phyloP scores from a whole-genome alignment of 2,888 invertebrate genomes.

The Diabrotica balteata region DNA sequence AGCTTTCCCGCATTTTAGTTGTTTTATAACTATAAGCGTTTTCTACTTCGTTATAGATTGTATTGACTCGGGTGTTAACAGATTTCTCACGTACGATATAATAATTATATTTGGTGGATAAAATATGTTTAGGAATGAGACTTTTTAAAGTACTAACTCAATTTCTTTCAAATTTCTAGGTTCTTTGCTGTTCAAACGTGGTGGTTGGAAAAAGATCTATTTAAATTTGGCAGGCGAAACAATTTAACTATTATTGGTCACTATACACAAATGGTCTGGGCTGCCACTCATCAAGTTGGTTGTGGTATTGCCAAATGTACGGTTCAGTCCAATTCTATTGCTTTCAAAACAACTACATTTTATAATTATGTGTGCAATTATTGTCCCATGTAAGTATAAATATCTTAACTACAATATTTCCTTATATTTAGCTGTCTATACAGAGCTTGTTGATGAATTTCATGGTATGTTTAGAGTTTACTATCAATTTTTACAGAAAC shows the following conservation, averaged over 20 bases:
- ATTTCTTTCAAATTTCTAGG: constrained; percentile 60
- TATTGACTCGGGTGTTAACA: too few relatives aligned
- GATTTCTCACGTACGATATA: too few relatives aligned
- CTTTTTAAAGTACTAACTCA: too few relatives aligned
- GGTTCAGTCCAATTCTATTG: constrained; percentile 26
- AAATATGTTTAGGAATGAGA: too few relatives aligned
- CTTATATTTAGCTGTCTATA: too few relatives aligned
- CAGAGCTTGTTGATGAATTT: too few relatives aligned
- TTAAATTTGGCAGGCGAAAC: constrained; percentile 71
- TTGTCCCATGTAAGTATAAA: constrained; percentile 75
- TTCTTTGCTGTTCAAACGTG: constrained; percentile 80
- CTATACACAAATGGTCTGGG: constrained; percentile 87
- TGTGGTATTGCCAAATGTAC: constrained; percentile 76
- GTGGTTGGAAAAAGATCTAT: constrained; percentile 78
- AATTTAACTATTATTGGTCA: constrained; percentile 74
- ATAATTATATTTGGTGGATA: too few relatives aligned
- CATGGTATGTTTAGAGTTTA: background rate
- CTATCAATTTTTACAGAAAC: too few relatives aligned
- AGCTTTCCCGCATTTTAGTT: too few relatives aligned
- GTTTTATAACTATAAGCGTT: too few relatives aligned
- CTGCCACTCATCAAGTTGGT: constrained; percentile 77
- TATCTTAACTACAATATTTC: background rate
- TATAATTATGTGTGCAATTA: constrained; percentile 87
- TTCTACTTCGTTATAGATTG: too few relatives aligned
- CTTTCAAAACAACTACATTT: constrained; percentile 67